These are phyloP conservation scores for Agrochola macilenta DNA, from an alignment of 2,888 invertebrate species.

Conservation along the genomic window DNA sequence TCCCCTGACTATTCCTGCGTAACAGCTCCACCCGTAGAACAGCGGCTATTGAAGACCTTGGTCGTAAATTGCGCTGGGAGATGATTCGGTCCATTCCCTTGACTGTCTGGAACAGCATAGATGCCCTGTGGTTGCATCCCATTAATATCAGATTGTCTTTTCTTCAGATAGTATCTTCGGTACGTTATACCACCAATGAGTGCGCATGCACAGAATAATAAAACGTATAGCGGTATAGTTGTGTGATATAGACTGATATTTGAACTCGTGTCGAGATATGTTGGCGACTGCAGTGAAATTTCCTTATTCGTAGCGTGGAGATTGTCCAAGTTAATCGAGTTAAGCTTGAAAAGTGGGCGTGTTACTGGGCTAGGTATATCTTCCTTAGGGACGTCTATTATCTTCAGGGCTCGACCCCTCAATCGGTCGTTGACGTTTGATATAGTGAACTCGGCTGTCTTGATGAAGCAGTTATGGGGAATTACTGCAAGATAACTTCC, in stretches of 20 bases:
- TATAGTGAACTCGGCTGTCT: neutral
- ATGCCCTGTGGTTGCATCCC: neutral
- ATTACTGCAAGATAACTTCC: too few relatives aligned
- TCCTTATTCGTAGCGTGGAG: neutral
- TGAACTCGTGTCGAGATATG: neutral
- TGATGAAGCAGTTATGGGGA: neutral
- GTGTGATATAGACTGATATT: conserved; percentile 1
- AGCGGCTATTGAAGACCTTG: conserved; percentile 38
- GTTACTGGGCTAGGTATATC: neutral
- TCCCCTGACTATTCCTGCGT: neutral
- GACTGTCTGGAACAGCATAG: neutral
- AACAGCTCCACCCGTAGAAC: conserved; percentile 38
- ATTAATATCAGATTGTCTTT: too few relatives aligned
- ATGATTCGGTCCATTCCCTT: conserved; percentile 6
- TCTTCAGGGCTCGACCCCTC: too few relatives aligned
- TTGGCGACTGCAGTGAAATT: neutral
- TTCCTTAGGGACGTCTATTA: neutral
- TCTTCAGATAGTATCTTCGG: neutral
- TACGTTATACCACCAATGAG: neutral
- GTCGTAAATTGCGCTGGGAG: conserved; percentile 44
- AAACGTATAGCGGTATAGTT: conserved; percentile 1
- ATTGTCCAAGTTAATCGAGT: neutral
- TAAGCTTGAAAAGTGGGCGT: neutral
- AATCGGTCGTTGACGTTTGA: conserved; percentile 1
- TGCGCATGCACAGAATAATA: neutral